Evolutionary conservation across 1,140 invertebrate species (phyloP), one percentile per base, ranked within the genome.

Genomic region (Zaprionus gabonicus): DNA sequence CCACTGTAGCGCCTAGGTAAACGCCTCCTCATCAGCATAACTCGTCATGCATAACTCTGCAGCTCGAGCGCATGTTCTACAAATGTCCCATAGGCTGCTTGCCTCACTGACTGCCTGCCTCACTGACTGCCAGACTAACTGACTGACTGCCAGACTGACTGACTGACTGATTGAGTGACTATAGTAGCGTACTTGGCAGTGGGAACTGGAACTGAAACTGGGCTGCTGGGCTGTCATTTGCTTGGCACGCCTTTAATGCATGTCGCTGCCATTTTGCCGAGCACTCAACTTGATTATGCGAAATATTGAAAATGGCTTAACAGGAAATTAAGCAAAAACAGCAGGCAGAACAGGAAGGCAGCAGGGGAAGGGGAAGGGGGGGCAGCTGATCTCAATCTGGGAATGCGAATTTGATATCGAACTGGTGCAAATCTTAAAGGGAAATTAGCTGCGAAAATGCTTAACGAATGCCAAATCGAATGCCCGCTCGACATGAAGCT

Each of bases 361-460:
- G 27, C 20, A 27, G 9, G 31, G 3, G 7, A 1, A 20, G n/a
- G 3, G 38, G 13, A 15, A 41, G 15, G n/a, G 44, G 51, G 36
- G 25, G 31, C 7, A 27, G 31, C 46, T 58, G 44, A 72, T 76
- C 69, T 66, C 23, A 57, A 78, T 62, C 60, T 66, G 41, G 7
- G 38, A 72, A 74, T 64, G 41, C 46, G 56, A 51, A 31, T 69
- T 75, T 71, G 63, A 77, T 86, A 87, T 82, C 79, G 78, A 88
- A 83, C 64, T 88, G 76, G 57, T 71, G 73, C 76, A 82, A 82
- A 90, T 90, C 85, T 82, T 82, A 72, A 74, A 81, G 86, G 86
- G 85, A 90, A 90, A 90, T 90, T 90, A 90, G 82, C 85, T 90
- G 86, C 79, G 85, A 90, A 82, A 80, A 82, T 80, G 80, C 80